Percentiles rank a stretch among this genome's conserved stretches.
Conservation (phyloP, 2,888 invertebrate genomes). For the Heliconius charithonia region DNA sequence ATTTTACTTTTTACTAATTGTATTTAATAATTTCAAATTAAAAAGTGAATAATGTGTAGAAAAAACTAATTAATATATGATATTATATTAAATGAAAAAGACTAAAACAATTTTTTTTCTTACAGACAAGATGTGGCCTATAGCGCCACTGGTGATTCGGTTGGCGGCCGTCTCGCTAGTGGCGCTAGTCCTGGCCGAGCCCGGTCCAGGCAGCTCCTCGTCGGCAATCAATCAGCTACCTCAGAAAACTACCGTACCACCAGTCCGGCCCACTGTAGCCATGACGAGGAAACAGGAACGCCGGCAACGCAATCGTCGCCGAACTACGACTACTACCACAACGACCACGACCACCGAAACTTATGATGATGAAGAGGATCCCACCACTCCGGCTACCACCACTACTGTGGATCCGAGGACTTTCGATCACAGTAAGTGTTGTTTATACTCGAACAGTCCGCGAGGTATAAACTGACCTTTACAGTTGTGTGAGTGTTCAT, state of each 20-base stretch:
- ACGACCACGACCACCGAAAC: conserved; percentile 61
- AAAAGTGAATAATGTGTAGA: not conserved
- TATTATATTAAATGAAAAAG: not conserved
- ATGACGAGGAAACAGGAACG: conserved; percentile 58
- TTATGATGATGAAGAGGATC: conserved; percentile 65
- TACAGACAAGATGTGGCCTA: conserved; percentile 69
- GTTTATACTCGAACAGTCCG: not conserved
- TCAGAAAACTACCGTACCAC: conserved; percentile 39
- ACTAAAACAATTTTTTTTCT: conserved; percentile 41
- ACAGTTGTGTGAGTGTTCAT: too few relatives aligned
- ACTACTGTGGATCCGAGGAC: conserved; percentile 72
- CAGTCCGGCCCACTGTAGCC: conserved; percentile 51
- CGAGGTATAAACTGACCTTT: too few relatives aligned
- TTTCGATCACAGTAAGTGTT: conserved; percentile 74
- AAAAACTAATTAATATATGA: not conserved
- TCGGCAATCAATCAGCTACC: conserved; percentile 44
- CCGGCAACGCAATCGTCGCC: conserved; percentile 62
- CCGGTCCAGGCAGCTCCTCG: conserved; percentile 55
- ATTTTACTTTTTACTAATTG: too few relatives aligned
- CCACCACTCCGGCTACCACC: conserved; percentile 61
- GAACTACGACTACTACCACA: conserved; percentile 70
- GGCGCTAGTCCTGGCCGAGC: conserved; percentile 74
- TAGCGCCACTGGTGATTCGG: conserved; percentile 78
- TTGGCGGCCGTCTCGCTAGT: conserved; percentile 74
- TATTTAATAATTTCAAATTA: not conserved